Percentiles rank a stretch among this genome's conserved stretches.
Conservation (phyloP, 2,113 vertebrate species). For the Herpetotheres cachinnans region DNA sequence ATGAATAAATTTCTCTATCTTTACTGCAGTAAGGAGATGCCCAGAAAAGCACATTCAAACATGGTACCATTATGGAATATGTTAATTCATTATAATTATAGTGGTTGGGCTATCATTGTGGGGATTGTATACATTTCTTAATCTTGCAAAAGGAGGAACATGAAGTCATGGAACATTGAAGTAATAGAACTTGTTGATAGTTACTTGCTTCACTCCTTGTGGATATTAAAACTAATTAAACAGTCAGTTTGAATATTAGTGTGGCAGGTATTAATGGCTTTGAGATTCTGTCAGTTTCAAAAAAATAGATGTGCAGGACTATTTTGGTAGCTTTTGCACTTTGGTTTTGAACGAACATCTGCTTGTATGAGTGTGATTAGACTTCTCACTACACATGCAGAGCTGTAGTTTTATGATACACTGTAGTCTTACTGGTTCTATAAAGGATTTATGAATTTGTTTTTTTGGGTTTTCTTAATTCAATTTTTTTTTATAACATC, state of each 20-base stretch:
- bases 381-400: neutral
- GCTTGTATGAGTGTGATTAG: neutral
- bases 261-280: neutral
- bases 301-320: neutral
- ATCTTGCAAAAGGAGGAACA: neutral
- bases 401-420: neutral
- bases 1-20: conserved; percentile 99
- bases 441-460: neutral
- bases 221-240: neutral
- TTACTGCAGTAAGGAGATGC: conserved; percentile 95
- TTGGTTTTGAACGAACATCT: neutral
- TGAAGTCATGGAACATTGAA: rapidly evolving
- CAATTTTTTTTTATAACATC: neutral
- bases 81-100: neutral
- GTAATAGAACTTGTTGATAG: neutral
- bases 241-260: neutral
- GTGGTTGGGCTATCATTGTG: neutral
- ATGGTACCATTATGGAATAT: conserved; percentile 77
- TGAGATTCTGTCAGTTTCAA: neutral
- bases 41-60: conserved; percentile 92
- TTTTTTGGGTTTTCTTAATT: rapidly evolving
- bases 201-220: neutral
- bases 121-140: neutral
- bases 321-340: neutral
- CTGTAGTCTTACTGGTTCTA: neutral